Evolutionary conservation across 1,140 invertebrate species (phyloP).

Genomic region (Myzus persicae): DNA sequence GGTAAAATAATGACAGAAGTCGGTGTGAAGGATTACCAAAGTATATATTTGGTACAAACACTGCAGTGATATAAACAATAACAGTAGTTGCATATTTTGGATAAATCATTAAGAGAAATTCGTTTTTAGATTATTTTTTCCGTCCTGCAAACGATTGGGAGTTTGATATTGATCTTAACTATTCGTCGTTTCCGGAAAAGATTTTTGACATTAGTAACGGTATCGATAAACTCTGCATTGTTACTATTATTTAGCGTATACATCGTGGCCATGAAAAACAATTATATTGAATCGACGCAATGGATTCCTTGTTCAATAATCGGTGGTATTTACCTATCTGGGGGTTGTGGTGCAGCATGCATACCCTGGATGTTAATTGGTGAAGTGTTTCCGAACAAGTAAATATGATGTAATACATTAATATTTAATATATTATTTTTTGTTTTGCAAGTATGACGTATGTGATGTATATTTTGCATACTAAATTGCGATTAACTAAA

Average conservation of each 20-base stretch:
- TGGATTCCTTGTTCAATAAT: conserved; percentile 59
- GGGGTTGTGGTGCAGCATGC: conserved; percentile 56
- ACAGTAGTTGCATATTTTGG: neutral
- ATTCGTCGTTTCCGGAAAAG: conserved; percentile 55
- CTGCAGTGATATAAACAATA: neutral
- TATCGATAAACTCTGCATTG: neutral
- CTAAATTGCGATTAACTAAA: neutral
- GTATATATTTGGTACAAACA: neutral
- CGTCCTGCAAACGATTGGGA: neutral
- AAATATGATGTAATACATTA: neutral
- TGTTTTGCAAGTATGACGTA: neutral
- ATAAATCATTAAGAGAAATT: neutral
- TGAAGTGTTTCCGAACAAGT: conserved; percentile 61
- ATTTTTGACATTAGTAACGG: conserved; percentile 19
- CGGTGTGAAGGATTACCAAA: neutral
- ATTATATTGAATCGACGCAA: neutral
- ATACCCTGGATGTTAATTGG: conserved; percentile 61
- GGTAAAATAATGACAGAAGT: conserved; percentile 44
- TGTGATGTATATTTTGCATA: neutral
- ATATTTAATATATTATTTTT: neutral
- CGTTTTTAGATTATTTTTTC: conserved; percentile 34
- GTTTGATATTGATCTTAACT: conserved; percentile 30
- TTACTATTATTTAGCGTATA: conserved; percentile 38
- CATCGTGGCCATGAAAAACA: conserved; percentile 1
- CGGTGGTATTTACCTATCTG: conserved; percentile 56